Evolutionary conservation across 1,140 invertebrate genomes (phyloP), one percentile per base, ranked within the genome.

Genomic region (Pararge aegeria): DNA sequence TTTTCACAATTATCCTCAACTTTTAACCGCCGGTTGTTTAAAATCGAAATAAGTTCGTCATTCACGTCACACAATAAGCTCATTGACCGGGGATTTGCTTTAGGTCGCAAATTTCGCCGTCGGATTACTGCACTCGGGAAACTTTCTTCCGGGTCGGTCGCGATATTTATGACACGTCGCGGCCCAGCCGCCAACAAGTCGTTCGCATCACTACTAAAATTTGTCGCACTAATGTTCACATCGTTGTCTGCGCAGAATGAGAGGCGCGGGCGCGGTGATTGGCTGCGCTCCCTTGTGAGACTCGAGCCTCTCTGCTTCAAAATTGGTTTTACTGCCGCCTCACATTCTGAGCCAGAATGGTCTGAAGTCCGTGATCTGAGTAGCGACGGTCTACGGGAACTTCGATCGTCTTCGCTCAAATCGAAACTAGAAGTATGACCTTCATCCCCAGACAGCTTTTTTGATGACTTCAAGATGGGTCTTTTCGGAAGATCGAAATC

Each of bases 381-480:
- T 7, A 91, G 75, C 21, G 89, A 91, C 54, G 87, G 78, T 54
- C 90, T 80, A 27, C 89, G 77, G 13, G 89, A 91, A 67, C 89
- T 90, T 80, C 83, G 74, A 69, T 91, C 90, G 65, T 91, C 90
- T 83, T 91, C 90, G 68, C 87, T 91, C 70, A 87, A 67, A 78
- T 91, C 90, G 62, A 91, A 91, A 81, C 90, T 91, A 72, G 90
- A 91, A 71, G 82, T 70, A 55, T 89, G 80, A 46, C 85, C 87
- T 61, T 90, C 90, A 51, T 90, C 92, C 37, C 92, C 90, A 3
- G 93, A 94, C 55, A 92, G 91, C 64, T 93, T 94, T 66, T 93
- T 92, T 0, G 93, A 92, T 16, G 91, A 92, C 82, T 97, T 97
- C 0, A 97, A 83, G 59, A 97, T 97, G 10, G 96, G 95, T 72